Conservation (phyloP, 2,888 invertebrate genomes). For the Aethes cnicana region DNA sequence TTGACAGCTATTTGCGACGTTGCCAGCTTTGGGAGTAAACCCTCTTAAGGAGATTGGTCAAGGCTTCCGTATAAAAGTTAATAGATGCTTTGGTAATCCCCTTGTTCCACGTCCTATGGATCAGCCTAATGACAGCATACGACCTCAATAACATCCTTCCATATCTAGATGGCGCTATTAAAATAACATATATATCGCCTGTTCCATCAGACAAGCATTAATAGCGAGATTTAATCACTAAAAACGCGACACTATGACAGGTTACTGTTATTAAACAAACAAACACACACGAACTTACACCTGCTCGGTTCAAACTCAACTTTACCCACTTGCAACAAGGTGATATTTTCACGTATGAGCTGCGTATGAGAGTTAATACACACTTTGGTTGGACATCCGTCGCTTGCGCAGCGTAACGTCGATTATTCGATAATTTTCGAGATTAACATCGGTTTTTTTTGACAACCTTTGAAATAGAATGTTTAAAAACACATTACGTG, state of each 20-base stretch:
- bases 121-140: constrained; percentile 4
- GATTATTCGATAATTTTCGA: constrained; percentile 79
- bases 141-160: constrained; percentile 9
- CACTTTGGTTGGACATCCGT: constrained; percentile 71
- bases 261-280: constrained; percentile 72
- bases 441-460: constrained; percentile 75
- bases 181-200: constrained; percentile 51
- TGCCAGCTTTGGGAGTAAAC: no score
- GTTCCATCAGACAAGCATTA: constrained; percentile 66
- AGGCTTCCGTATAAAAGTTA: no score
- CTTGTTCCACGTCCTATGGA: background rate
- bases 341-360: constrained; percentile 11
- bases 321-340: constrained; percentile 33
- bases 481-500: constrained; percentile 34
- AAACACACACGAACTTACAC: constrained; percentile 37
- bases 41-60: no score
- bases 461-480: constrained; percentile 62
- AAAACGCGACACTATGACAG: constrained; percentile 77
- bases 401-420: constrained; percentile 74
- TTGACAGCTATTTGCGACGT: no score
- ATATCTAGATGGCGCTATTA: constrained; percentile 18
- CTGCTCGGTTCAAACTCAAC: background rate
- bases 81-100: no score
- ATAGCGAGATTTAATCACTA: constrained; percentile 61
- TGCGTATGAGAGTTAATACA: constrained; percentile 25